Conservation (phyloP, 2,888 invertebrate species). For the Buathra laborator region DNA sequence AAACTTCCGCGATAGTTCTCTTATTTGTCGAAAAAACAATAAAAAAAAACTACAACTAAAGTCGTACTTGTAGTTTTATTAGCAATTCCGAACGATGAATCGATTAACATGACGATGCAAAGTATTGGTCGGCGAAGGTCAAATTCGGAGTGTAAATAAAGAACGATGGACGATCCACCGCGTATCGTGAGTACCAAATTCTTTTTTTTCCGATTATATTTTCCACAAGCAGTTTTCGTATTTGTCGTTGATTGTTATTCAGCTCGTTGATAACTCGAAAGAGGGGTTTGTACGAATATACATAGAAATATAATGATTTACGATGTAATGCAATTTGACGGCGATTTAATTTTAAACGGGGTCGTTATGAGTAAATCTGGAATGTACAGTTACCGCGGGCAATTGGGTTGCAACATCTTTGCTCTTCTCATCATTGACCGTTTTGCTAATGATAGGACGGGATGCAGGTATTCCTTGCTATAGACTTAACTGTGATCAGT, state of each 20-base stretch:
- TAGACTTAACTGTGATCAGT: conserved; percentile 68
- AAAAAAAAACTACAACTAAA: too few relatives aligned
- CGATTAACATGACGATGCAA: too few relatives aligned
- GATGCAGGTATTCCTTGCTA: conserved; percentile 52
- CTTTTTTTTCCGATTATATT: not conserved
- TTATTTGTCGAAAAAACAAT: too few relatives aligned
- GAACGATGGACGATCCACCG: not conserved
- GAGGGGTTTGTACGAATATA: not conserved
- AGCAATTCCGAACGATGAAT: too few relatives aligned
- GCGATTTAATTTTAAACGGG: not conserved
- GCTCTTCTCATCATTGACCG: conserved; percentile 26
- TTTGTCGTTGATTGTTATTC: not conserved
- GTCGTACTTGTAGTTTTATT: too few relatives aligned
- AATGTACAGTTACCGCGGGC: not conserved
- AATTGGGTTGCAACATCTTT: conserved; percentile 13
- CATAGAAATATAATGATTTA: not conserved
- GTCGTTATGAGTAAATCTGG: not conserved
- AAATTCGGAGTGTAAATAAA: too few relatives aligned
- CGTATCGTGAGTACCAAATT: not conserved
- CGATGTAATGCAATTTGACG: not conserved
- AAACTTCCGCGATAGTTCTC: not conserved
- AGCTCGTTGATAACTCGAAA: not conserved
- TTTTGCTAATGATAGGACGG: conserved; percentile 41
- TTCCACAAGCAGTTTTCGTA: not conserved
- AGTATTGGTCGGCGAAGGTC: too few relatives aligned